Evolutionary conservation across 2,888 invertebrate species (phyloP), one percentile per base, ranked within the genome.

Genomic region (Drosophila stalkeri): DNA sequence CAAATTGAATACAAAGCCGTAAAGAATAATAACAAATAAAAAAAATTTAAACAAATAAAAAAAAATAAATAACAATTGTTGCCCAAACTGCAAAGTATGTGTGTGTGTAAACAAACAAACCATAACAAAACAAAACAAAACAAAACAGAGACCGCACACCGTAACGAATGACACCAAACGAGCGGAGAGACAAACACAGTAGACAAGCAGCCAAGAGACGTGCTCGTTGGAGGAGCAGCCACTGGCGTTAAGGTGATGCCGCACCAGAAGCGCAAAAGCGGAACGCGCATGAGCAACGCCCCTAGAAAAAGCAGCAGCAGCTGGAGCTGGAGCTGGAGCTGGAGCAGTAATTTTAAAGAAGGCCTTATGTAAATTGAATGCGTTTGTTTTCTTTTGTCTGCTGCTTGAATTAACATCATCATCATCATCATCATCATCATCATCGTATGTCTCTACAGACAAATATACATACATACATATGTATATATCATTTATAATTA

Each of bases 121-220:
- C 62, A 68, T 67, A 68, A 63, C 62, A 46, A 69, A 67, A 68
- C 77, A 81, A 69, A n/a, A n/a, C 62, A 68, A 63, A 68, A 60
- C 62, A 46, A 69, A 67, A 68, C 77, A 81, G 65, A 51, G 77
- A 66, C 55, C 70, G 76, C 78, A 62, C 73, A 82, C 78, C 84
- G 68, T 80, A 84, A 84, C 84, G 84, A 83, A 78, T 84, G 82
- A 82, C 82, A 82, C 75, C 80, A 76, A 80, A 84, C 44, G 33
- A 35, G 46, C 47, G 52, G 39, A 52, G 59, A 57, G 59, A 49
- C 72, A 66, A 35, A 61, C 27, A 47, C 55, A 18, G 16, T 7
- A 7, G 16, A 6, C 23, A 23, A 27, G 11, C 33, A 51, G 18
- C 18, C 51, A 20, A 51, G 33, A 51, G 43, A 33, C 31, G 31